phyloP scores from a whole-genome alignment of 2,113 vertebrate species.

The Menidia beryllina region DNA sequence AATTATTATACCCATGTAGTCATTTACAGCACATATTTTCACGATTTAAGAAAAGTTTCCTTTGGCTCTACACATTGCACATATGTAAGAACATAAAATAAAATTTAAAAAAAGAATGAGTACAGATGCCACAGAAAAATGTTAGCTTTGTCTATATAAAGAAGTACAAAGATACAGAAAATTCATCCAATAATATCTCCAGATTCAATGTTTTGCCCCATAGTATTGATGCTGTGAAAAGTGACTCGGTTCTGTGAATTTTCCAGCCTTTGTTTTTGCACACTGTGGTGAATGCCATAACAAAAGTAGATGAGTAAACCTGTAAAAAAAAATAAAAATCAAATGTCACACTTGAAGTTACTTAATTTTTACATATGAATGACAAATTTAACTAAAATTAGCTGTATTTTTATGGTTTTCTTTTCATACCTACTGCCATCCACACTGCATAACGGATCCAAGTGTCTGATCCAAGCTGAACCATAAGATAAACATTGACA shows the following conservation, averaged over 20 bases:
- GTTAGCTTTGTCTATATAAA: too few relatives aligned
- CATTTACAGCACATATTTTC: not conserved
- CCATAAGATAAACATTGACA: conserved; percentile 84
- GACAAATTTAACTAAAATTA: not conserved
- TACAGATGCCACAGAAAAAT: too few relatives aligned
- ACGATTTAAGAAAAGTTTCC: not conserved
- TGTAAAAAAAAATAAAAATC: conserved; percentile 49
- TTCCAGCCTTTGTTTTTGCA: conserved; percentile 72
- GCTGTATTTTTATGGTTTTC: not conserved
- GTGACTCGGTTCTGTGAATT: conserved; percentile 24
- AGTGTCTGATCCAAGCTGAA: conserved; percentile 79
- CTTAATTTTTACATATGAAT: not conserved
- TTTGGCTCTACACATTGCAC: too few relatives aligned
- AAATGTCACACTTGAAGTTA: not conserved
- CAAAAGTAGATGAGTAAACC: conserved; percentile 87
- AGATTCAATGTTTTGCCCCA: conserved; percentile 19
- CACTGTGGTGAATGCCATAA: conserved; percentile 86
- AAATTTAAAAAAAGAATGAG: too few relatives aligned
- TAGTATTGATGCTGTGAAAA: conserved; percentile 37
- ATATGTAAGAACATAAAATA: too few relatives aligned
- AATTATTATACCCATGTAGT: not conserved
- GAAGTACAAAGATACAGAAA: not conserved
- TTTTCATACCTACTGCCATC: conserved; percentile 84
- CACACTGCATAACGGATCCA: conserved; percentile 87
- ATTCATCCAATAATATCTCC: conserved; percentile 20